Conservation (phyloP, 2,888 invertebrate genomes). For the Eilema griseolum region DNA sequence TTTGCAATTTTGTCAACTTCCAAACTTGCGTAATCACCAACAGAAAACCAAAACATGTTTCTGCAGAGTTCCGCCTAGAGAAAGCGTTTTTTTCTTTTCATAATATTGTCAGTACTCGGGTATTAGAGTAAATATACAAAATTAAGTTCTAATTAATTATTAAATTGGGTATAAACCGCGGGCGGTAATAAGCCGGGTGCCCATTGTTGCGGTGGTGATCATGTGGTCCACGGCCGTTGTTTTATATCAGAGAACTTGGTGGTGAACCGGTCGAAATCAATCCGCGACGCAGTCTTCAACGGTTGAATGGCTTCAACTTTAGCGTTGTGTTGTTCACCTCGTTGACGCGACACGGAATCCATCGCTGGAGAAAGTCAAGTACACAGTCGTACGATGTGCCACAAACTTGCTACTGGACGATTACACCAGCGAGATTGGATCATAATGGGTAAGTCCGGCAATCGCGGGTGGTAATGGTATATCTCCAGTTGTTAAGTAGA, state of each 20-base stretch:
- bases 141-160: conserved; percentile 19
- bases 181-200: conserved; percentile 43
- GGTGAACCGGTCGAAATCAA: conserved; percentile 78
- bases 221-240: conserved; percentile 66
- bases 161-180: conserved; percentile 48
- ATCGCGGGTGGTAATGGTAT: conserved; percentile 56
- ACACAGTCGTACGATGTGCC: conserved; percentile 74
- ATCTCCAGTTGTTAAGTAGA: conserved; percentile 68
- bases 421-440: conserved; percentile 77
- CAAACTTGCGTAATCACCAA: conserved; percentile 73
- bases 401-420: conserved; percentile 69
- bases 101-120: conserved; percentile 56
- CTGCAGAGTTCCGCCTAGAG: conserved; percentile 70
- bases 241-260: conserved; percentile 64
- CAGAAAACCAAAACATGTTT: conserved; percentile 72
- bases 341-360: conserved; percentile 81
- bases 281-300: conserved; percentile 72
- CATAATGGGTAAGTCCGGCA: conserved; percentile 77
- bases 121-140: conserved; percentile 24
- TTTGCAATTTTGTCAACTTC: conserved; percentile 75
- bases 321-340: conserved; percentile 80
- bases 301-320: conserved; percentile 78
- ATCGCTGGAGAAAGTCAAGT: conserved; percentile 83
- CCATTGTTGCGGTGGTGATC: conserved; percentile 52
- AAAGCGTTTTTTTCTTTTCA: conserved; percentile 69